A percentile compares a stretch with the other conserved stretches of the same genome.
Evolutionary conservation across 2,113 vertebrate genomes (phyloP).

Genomic region (Struthidea cinerea): DNA sequence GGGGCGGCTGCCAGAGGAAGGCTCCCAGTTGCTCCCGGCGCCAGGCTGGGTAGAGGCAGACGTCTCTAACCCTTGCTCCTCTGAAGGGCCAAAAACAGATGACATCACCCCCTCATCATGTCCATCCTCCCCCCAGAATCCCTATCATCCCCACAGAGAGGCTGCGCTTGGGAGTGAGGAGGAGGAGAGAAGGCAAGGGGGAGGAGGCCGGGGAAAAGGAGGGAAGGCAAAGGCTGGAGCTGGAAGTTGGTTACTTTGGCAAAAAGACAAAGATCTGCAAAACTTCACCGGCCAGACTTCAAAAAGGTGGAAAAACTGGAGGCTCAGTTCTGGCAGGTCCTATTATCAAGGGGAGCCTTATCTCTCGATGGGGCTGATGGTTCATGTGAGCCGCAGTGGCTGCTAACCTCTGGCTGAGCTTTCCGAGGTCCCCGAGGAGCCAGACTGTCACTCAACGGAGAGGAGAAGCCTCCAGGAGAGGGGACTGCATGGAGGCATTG

Average conservation of each 20-base stretch:
- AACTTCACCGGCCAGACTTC: slow-evolving; percentile 57
- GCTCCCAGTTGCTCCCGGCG: slow-evolving; percentile 47
- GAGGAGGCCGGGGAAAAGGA: not conserved
- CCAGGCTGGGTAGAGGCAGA: slow-evolving; percentile 48
- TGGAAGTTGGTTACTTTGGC: slow-evolving; percentile 69
- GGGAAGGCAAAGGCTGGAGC: not conserved
- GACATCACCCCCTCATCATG: not conserved
- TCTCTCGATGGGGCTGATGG: slow-evolving; percentile 21
- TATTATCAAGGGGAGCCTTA: slow-evolving; percentile 30
- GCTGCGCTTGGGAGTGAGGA: not conserved
- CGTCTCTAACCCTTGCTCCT: not conserved
- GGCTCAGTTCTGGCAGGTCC: slow-evolving; percentile 18
- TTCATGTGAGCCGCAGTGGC: not conserved
- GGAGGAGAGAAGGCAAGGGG: not conserved
- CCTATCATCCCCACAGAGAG: not conserved
- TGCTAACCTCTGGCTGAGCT: slow-evolving; percentile 56
- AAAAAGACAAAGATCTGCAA: slow-evolving; percentile 48
- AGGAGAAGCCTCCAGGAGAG: not conserved
- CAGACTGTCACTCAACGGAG: accelerated
- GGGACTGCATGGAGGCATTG: accelerated
- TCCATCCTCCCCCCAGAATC: not conserved
- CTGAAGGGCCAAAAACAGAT: slow-evolving; percentile 44
- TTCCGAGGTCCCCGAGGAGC: not conserved
- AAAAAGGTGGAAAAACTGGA: slow-evolving; percentile 51
- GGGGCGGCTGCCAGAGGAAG: slow-evolving; percentile 22